A percentile compares a stretch with the other conserved stretches of the same genome.
These are phyloP conservation scores for Philypnodon macrostomus DNA, from an alignment of 2,797 vertebrate species.

Conservation along the genomic window DNA sequence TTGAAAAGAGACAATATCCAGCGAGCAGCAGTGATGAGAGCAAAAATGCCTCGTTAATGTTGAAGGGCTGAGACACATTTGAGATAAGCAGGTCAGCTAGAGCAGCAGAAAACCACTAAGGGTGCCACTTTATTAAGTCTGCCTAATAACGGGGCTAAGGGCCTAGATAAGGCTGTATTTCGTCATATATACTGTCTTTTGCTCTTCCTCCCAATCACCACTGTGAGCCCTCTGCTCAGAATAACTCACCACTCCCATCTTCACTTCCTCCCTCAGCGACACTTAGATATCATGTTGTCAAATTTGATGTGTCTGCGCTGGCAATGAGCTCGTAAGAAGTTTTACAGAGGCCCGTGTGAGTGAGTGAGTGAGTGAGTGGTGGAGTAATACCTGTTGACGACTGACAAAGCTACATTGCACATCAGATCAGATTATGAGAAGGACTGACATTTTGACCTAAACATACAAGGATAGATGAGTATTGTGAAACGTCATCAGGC, in stretches of 20 bases:
- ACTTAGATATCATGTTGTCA: slow-evolving; percentile 45
- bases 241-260: slow-evolving; percentile 10
- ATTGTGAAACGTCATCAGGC: neutral
- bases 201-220: slow-evolving; percentile 20
- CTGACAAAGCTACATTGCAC: slow-evolving; percentile 9
- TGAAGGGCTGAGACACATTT: too few species aligned
- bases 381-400: slow-evolving; percentile 17
- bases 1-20: too few species aligned
- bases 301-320: slow-evolving; percentile 36
- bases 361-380: slow-evolving; percentile 16
- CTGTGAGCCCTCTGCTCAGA: slow-evolving; percentile 19
- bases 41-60: too few species aligned
- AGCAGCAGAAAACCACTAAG: too few species aligned
- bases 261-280: slow-evolving; percentile 17
- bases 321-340: slow-evolving; percentile 31
- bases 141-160: too few species aligned
- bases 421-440: slow-evolving; percentile 33
- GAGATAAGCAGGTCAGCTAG: too few species aligned
- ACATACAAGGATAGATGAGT: neutral
- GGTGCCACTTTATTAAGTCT: too few species aligned
- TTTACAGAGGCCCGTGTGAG: slow-evolving; percentile 21
- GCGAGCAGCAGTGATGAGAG: too few species aligned
- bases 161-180: too few species aligned
- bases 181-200: too few species aligned
- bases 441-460: slow-evolving; percentile 16